A percentile compares a stretch with the other conserved stretches of the same genome.
These are phyloP conservation scores for Panthera uncia DNA, from an alignment of 2,113 vertebrate genomes.

Conservation along the genomic window DNA sequence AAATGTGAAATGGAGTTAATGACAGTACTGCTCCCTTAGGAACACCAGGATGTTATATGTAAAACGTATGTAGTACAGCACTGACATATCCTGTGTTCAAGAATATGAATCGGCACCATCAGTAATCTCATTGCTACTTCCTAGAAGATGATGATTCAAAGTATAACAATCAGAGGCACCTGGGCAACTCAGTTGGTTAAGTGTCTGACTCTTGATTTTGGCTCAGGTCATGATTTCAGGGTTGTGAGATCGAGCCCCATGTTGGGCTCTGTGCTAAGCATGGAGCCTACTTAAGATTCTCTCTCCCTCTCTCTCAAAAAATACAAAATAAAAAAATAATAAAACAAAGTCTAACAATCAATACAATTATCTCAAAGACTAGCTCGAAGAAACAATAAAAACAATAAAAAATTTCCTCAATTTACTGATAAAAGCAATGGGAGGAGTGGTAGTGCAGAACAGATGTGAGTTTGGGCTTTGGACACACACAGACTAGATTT, in stretches of 20 bases:
- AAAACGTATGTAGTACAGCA: not conserved
- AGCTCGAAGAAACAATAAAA: not conserved
- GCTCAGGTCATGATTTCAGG: too few species aligned
- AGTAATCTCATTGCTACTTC: not conserved
- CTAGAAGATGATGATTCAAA: not conserved
- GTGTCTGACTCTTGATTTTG: too few species aligned
- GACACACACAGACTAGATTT: too few species aligned
- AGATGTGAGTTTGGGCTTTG: not conserved
- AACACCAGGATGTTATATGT: not conserved
- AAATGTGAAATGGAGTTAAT: not conserved
- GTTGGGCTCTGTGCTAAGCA: too few species aligned
- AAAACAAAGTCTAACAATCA: not conserved
- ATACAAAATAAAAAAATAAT: too few species aligned
- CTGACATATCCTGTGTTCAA: not conserved
- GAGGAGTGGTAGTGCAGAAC: fast-evolving
- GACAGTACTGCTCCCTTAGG: not conserved
- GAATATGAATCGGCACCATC: not conserved
- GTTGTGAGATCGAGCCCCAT: too few species aligned
- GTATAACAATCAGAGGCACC: not conserved
- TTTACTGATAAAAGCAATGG: not conserved
- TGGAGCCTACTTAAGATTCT: too few species aligned
- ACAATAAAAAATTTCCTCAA: not conserved
- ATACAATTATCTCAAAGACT: not conserved
- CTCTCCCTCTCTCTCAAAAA: too few species aligned
- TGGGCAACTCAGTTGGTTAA: too few species aligned